Conservation (phyloP, 2,888 invertebrate species). For the Tipula unca region DNA sequence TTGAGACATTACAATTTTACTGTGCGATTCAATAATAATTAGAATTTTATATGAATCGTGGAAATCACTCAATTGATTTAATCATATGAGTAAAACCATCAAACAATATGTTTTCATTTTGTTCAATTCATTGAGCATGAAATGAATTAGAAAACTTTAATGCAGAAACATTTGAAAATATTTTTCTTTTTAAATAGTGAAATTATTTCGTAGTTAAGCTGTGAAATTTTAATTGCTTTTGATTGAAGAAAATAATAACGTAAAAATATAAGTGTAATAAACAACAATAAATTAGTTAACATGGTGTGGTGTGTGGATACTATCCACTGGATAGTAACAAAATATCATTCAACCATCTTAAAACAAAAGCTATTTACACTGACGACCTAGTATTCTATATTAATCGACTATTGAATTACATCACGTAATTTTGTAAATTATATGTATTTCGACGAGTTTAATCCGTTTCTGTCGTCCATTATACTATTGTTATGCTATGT, state of each 20-base stretch:
- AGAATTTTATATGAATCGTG: neutral
- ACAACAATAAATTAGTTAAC: neutral
- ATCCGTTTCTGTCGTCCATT: no score
- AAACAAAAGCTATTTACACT: neutral
- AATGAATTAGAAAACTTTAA: neutral
- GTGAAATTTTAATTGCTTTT: neutral
- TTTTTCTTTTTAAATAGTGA: neutral
- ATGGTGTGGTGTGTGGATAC: neutral
- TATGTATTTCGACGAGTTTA: no score
- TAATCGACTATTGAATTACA: neutral
- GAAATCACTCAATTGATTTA: neutral
- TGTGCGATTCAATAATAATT: neutral
- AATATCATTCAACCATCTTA: neutral
- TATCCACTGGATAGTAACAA: neutral
- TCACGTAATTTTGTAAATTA: neutral
- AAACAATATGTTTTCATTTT: neutral
- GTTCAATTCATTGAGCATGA: neutral
- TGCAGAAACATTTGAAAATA: neutral
- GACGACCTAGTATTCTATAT: neutral
- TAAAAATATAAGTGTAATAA: neutral
- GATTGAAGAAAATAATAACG: neutral
- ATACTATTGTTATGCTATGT: neutral
- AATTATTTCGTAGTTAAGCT: neutral
- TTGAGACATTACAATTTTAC: neutral
- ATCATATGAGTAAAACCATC: neutral